A percentile compares a stretch with the other conserved stretches of the same genome.
Evolutionary conservation across 2,113 vertebrate genomes (phyloP).

Genomic region (Chionis minor): DNA sequence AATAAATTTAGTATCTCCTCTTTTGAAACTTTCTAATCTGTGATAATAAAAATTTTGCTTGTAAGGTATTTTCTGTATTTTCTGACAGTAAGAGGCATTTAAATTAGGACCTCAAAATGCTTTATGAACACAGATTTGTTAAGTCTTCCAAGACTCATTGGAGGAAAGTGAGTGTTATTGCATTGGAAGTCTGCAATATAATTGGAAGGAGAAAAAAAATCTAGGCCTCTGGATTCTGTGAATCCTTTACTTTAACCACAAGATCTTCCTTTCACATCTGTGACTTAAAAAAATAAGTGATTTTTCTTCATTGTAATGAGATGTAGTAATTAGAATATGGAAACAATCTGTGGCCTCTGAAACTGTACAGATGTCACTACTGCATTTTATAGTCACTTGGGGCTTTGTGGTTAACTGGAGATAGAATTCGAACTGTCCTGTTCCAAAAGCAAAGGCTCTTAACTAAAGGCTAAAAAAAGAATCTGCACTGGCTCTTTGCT

Average conservation of each 20-base stretch:
- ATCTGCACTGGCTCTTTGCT: not conserved
- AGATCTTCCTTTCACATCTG: conserved; percentile 9
- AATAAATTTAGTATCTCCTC: not conserved
- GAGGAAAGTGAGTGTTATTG: not conserved
- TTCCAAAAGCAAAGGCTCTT: not conserved
- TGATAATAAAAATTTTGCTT: not conserved
- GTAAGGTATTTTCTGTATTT: not conserved
- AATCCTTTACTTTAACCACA: not conserved
- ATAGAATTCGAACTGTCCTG: not conserved
- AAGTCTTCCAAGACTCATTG: not conserved
- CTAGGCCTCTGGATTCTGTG: not conserved
- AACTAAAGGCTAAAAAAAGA: not conserved
- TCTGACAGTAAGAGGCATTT: not conserved
- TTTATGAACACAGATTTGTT: not conserved
- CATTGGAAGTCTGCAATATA: not conserved
- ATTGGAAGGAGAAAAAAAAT: not conserved
- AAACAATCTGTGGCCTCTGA: conserved; percentile 20
- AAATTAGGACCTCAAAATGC: not conserved
- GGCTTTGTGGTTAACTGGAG: conserved; percentile 54
- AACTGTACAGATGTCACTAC: conserved; percentile 15
- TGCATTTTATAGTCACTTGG: not conserved
- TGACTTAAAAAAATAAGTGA: not conserved
- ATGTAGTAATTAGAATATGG: conserved; percentile 38
- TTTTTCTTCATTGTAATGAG: conserved; percentile 27
- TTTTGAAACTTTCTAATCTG: not conserved